Evolutionary conservation across 2,797 vertebrate species (phyloP).

Genomic region (Phaenicophaeus curvirostris): DNA sequence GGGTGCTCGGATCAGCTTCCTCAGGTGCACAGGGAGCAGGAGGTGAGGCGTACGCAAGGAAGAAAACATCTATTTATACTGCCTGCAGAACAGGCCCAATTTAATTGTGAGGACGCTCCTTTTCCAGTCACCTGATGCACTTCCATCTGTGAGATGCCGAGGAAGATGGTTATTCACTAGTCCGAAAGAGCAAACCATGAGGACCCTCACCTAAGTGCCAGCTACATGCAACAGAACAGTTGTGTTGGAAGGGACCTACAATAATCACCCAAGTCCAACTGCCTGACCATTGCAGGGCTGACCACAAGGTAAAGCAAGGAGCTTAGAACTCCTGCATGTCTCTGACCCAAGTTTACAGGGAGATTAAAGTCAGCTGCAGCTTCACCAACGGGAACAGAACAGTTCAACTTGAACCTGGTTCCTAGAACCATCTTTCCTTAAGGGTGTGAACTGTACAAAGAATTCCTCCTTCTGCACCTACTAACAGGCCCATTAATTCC

Average conservation of each 20-base stretch:
- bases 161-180: not conserved
- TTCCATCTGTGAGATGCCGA: not conserved
- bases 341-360: not conserved
- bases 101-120: not conserved
- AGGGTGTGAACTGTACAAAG: not conserved
- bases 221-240: not conserved
- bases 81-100: not conserved
- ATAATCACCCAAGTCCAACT: rapidly evolving
- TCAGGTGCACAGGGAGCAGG: rapidly evolving
- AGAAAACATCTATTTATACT: not conserved
- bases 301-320: not conserved
- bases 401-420: not conserved
- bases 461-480: not conserved
- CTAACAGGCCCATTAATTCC: not conserved
- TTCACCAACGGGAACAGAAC: not conserved
- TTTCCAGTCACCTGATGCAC: not conserved
- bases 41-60: rapidly evolving
- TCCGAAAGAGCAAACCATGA: rapidly evolving
- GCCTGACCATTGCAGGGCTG: not conserved
- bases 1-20: rapidly evolving
- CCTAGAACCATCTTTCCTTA: not conserved
- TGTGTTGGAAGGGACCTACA: not conserved
- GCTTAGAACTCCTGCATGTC: not conserved
- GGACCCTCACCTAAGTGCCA: not conserved
- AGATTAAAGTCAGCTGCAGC: not conserved